Base-by-base conservation (phyloP, 2,888 invertebrate species). In the Drosophila mimetica region DNA sequence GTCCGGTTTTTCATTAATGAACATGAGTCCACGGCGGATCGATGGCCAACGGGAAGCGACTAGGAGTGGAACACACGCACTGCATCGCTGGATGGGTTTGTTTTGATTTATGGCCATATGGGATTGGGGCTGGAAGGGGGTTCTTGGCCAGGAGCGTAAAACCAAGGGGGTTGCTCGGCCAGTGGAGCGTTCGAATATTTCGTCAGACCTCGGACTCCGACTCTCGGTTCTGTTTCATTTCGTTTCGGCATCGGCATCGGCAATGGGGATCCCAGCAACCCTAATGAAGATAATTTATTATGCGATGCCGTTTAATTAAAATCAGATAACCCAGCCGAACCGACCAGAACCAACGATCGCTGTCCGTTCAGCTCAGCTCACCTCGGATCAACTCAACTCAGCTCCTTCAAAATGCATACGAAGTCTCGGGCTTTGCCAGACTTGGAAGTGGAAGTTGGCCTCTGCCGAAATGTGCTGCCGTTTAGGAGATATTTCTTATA, bases 261-360 rank as follows among this genome's bases (percentile, higher is more conserved):
- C 6, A 11, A 41, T 48, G 64, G 64, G 60, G 64, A 76, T 75
- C 70, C 34, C 22, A 44, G 82, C 48, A 53, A 39, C 60, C 77
- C 89, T 91, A 91, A 91, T 90, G 91, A 91, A 91, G 91, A 91
- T 91, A 91, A 91, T 91, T 91, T 91, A 91, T 91, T 91, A 91
- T 90, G 86, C 90, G 91, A 91, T 91, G 90, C 86, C 89, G 90
- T 91, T 91, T 91, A 91, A 91, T 91, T 91, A 91, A 91, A 90
- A 85, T 85, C 90, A 88, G 91, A 91, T 91, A 91, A 90, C 64
- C 64, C 54, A 52, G 64, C 63, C 60, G 30, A 60, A 37, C 30
- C 44, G 44, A 22, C 63, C 60, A 61, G 54, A 67, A 36, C 74
- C 81, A 69, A 74, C 84, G 64, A 76, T 76, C 74, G 77, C 70